Evolutionary conservation across 2,113 vertebrate species (phyloP).

Genomic region (Tychaedon coryphoeus): DNA sequence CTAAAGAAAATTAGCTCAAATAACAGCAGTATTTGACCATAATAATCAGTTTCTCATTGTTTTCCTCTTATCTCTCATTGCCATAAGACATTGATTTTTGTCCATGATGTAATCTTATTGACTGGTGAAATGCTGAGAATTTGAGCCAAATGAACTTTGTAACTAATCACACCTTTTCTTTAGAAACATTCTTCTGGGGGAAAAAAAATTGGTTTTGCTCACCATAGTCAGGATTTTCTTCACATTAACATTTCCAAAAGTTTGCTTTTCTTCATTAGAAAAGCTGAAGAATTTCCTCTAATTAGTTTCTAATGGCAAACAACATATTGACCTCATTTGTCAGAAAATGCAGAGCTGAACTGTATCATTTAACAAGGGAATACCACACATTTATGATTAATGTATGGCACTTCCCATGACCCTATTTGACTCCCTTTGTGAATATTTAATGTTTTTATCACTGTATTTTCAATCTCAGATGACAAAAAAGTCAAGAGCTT

Average conservation of each 20-base stretch:
- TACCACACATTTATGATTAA: constrained; percentile 54
- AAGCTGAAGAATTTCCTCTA: constrained; percentile 4
- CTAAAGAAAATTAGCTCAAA: not conserved
- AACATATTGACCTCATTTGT: constrained; percentile 63
- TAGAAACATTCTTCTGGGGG: not conserved
- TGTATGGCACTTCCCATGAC: constrained; percentile 42
- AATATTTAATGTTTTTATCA: constrained; percentile 38
- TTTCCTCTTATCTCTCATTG: not conserved
- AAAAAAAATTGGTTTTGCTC: not conserved
- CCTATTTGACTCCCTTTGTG: constrained; percentile 54
- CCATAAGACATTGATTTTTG: not conserved
- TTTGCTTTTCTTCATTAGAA: constrained; percentile 18
- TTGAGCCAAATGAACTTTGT: not conserved
- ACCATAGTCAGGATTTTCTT: not conserved
- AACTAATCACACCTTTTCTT: not conserved
- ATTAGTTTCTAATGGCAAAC: constrained; percentile 41
- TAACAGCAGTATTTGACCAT: not conserved
- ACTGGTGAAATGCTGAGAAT: not conserved
- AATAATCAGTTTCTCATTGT: not conserved
- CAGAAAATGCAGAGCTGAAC: constrained; percentile 20
- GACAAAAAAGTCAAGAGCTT: not conserved
- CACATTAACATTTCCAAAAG: not conserved
- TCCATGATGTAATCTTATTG: not conserved
- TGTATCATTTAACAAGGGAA: constrained; percentile 53
- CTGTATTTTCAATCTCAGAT: constrained; percentile 45